These are phyloP conservation scores for Podarcis lilfordi DNA, from an alignment of 2,797 vertebrate species.

Conservation along the genomic window DNA sequence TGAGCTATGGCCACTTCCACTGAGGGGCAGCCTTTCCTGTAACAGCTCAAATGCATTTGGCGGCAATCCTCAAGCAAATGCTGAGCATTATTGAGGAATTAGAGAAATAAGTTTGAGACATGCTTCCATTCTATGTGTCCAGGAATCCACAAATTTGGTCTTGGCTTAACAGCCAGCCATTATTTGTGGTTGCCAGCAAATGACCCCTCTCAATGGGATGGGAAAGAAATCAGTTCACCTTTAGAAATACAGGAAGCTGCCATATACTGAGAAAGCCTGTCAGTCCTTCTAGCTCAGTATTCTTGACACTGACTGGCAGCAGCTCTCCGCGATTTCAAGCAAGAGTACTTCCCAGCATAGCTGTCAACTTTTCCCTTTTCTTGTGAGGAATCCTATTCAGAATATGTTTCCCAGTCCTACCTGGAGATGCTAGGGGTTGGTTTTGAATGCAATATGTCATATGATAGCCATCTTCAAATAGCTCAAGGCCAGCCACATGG, in stretches of 20 bases:
- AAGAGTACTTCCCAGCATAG: too few relatives aligned
- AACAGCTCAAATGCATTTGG: neutral
- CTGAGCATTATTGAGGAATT: neutral
- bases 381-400: too few relatives aligned
- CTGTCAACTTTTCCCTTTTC: too few relatives aligned
- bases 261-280: too few relatives aligned
- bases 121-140: neutral
- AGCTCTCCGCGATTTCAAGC: too few relatives aligned
- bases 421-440: too few relatives aligned
- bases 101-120: neutral
- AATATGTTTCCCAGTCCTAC: too few relatives aligned
- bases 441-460: too few relatives aligned
- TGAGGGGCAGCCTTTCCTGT: neutral
- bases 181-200: neutral
- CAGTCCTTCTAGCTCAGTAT: too few relatives aligned
- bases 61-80: neutral
- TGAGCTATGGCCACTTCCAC: neutral
- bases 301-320: too few relatives aligned
- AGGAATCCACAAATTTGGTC: neutral
- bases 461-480: too few relatives aligned
- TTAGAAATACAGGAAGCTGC: neutral
- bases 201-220: neutral
- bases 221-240: neutral
- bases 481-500: too few relatives aligned
- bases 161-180: neutral